These are phyloP conservation scores for Galeopsomyia nigrocyanea DNA, from an alignment of 2,888 invertebrate species.

Conservation along the genomic window DNA sequence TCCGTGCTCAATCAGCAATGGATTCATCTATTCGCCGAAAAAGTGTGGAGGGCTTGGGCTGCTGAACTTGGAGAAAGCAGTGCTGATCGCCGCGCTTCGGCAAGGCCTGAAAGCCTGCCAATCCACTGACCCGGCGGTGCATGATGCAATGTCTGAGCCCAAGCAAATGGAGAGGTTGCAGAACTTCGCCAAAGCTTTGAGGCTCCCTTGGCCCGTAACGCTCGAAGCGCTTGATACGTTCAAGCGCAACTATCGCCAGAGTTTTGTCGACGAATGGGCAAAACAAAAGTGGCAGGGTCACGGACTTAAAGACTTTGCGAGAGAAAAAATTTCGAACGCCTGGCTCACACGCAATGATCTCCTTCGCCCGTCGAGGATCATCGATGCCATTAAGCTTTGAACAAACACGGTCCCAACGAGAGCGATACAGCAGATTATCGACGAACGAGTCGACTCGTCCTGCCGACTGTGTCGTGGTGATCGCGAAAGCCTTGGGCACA, in stretches of 20 bases:
- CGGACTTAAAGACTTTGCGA: not conserved
- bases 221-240: not conserved
- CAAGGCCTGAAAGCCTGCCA: no score
- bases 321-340: not conserved
- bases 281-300: conserved; percentile 3
- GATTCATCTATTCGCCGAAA: conserved; percentile 2
- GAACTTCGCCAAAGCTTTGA: not conserved
- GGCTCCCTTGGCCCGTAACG: not conserved
- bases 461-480: no score
- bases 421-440: no score
- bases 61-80: no score
- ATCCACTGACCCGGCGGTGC: no score
- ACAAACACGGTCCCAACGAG: conserved; percentile 1
- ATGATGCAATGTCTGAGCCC: not conserved
- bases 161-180: not conserved
- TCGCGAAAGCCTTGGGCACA: conserved; percentile 9
- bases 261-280: not conserved
- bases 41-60: not conserved
- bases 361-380: not conserved
- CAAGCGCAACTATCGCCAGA: not conserved
- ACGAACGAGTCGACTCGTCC: no score
- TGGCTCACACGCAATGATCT: conserved; percentile 1
- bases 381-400: not conserved
- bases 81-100: no score
- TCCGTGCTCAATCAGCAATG: not conserved